Conservation (phyloP, 2,797 vertebrate genomes). For the Babyrousa celebensis region DNA sequence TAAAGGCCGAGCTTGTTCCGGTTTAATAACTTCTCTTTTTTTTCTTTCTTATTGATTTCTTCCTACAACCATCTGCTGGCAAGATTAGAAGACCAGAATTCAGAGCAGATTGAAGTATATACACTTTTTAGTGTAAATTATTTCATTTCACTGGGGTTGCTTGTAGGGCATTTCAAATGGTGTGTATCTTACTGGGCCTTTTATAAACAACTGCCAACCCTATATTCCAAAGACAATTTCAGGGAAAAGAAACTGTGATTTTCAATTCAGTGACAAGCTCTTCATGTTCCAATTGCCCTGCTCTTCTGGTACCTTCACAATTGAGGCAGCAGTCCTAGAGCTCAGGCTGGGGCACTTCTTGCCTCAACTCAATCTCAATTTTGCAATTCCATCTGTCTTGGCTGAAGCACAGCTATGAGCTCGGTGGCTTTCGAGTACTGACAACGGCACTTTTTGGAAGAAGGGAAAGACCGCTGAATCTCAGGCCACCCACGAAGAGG, state of each 20-base stretch:
- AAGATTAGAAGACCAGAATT: slow-evolving; percentile 67
- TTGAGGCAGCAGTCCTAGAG: not conserved
- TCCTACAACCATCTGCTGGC: slow-evolving; percentile 52
- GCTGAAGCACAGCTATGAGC: not conserved
- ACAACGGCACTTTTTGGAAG: not conserved
- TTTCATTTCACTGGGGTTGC: slow-evolving; percentile 64
- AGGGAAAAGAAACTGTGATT: not conserved
- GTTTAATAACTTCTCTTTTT: slow-evolving; percentile 22
- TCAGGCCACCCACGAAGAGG: not conserved
- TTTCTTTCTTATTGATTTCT: slow-evolving; percentile 74
- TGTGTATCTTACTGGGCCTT: not conserved
- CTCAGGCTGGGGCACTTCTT: not conserved
- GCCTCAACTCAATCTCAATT: not conserved
- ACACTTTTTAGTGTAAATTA: slow-evolving; percentile 57
- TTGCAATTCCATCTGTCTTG: not conserved
- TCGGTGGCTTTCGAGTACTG: not conserved
- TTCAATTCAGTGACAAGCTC: not conserved
- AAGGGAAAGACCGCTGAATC: not conserved
- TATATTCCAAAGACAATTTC: slow-evolving; percentile 28
- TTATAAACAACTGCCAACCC: not conserved
- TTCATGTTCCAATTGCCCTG: not conserved
- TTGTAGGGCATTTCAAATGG: slow-evolving; percentile 44
- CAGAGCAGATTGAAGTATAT: slow-evolving; percentile 20
- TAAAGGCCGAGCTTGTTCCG: not conserved
- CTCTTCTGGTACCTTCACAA: not conserved